A percentile compares a stretch with the other conserved stretches of the same genome.
phyloP scores from a whole-genome alignment of 1,140 invertebrate species.

The Pogonus chalceus region DNA sequence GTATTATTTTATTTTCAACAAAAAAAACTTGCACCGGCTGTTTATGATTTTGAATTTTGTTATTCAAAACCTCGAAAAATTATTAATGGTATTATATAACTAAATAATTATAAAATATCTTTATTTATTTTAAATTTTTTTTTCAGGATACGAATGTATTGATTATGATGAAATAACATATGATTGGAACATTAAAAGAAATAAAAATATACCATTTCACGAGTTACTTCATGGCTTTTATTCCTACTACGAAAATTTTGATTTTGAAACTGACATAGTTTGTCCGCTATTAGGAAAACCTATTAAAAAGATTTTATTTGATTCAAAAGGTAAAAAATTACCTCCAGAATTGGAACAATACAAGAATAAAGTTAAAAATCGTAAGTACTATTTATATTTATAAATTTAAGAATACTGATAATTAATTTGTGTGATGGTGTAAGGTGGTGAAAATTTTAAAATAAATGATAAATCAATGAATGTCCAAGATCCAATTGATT shows the following conservation, averaged over 20 bases:
- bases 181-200: not conserved
- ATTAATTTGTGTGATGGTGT: not conserved
- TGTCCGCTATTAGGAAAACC: conserved; percentile 1
- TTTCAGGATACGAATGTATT: not conserved
- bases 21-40: not conserved
- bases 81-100: not conserved
- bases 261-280: not conserved
- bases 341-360: not conserved
- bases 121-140: not conserved
- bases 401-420: not conserved
- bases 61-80: not conserved
- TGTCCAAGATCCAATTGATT: conserved; percentile 1
- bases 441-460: not conserved
- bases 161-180: not conserved
- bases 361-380: not conserved
- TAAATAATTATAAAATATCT: not conserved
- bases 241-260: not conserved
- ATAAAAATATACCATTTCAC: not conserved
- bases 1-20: conserved; percentile 5
- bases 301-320: not conserved
- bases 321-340: not conserved
- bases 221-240: not conserved
- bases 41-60: not conserved
- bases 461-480: not conserved
- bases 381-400: not conserved